Conservation (phyloP, 2,113 vertebrate genomes). For the Jaculus jaculus region DNA sequence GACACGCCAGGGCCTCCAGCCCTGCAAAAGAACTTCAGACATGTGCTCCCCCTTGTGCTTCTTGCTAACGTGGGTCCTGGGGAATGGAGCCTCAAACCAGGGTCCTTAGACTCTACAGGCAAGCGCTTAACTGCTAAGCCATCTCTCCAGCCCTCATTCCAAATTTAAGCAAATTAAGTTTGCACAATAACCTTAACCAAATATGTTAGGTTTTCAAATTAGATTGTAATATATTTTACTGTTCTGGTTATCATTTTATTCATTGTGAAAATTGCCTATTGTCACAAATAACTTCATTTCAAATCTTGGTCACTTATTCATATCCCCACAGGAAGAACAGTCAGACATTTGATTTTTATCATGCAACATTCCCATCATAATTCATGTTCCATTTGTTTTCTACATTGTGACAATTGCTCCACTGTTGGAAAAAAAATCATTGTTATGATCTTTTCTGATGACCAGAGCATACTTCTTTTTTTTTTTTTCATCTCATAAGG, state of each 20-base stretch:
- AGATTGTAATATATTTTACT: not conserved
- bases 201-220: not conserved
- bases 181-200: not conserved
- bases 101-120: too few relatives aligned
- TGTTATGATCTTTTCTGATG: not conserved
- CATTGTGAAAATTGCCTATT: not conserved
- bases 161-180: not conserved
- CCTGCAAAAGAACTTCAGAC: too few relatives aligned
- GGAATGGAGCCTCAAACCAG: too few relatives aligned
- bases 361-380: not conserved
- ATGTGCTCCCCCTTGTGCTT: too few relatives aligned
- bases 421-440: not conserved
- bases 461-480: not conserved
- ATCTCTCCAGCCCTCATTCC: too few relatives aligned
- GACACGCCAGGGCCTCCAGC: too few relatives aligned
- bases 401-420: conserved; percentile 16
- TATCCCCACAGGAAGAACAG: not conserved
- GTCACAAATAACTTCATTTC: not conserved
- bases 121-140: too few relatives aligned
- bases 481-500: not conserved
- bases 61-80: too few relatives aligned
- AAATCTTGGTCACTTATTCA: not conserved
- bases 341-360: conserved; percentile 27
- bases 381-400: conserved; percentile 7
- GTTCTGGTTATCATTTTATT: not conserved